Percentiles rank a stretch among this genome's conserved stretches.
These are phyloP conservation scores for Hippasteria phrygiana DNA, from an alignment of 53 echinoderm and acorn worm species.

Conservation along the genomic window DNA sequence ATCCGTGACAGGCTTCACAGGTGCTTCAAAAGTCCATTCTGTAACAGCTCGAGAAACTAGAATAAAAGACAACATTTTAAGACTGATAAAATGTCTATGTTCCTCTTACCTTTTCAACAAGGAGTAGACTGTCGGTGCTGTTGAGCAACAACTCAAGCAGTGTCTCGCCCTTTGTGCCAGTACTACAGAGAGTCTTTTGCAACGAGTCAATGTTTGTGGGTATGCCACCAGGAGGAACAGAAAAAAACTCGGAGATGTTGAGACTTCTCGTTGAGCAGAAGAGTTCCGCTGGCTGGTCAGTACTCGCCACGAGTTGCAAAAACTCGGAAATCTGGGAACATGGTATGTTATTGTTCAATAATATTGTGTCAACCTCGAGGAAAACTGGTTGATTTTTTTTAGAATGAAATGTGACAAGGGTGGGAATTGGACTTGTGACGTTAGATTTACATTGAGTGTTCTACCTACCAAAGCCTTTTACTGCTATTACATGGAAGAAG, in stretches of 20 bases:
- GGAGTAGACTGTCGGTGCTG: slow-evolving; percentile 23
- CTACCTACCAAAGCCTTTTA: too few species aligned
- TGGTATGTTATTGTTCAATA: background rate
- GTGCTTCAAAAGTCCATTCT: too few species aligned
- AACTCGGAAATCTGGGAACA: slow-evolving; percentile 31
- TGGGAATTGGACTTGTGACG: too few species aligned
- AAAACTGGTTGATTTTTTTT: background rate
- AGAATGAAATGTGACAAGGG: background rate
- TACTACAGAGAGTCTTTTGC: background rate
- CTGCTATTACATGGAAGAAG: too few species aligned
- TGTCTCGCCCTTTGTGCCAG: slow-evolving; percentile 3
- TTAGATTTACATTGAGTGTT: too few species aligned
- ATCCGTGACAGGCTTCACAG: too few species aligned
- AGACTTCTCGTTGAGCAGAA: background rate
- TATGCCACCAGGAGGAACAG: background rate
- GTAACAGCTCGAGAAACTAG: too few species aligned
- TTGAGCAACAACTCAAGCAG: slow-evolving; percentile 23
- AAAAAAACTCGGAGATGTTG: slow-evolving; percentile 31
- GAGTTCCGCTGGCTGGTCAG: background rate
- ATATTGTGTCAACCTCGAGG: too few species aligned
- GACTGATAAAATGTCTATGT: background rate
- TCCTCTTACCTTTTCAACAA: slow-evolving; percentile 47
- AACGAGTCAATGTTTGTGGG: background rate
- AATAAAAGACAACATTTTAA: background rate
- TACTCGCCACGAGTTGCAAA: background rate